phyloP scores from a whole-genome alignment of 2,113 vertebrate genomes.

The Meles meles region DNA sequence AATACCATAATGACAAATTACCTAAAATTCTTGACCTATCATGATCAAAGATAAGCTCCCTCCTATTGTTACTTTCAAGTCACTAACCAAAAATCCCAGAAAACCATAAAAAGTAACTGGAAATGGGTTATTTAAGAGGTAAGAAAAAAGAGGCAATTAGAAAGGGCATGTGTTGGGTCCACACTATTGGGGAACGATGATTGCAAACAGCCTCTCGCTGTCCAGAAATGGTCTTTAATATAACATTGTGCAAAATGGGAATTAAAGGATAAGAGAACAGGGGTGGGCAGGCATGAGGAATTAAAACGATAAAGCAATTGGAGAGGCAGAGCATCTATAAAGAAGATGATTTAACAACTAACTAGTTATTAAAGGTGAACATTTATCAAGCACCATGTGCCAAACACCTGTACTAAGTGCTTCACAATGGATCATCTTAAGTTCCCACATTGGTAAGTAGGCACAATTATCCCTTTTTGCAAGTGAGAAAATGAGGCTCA shows the following conservation, averaged over 20 bases:
- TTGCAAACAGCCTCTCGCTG: background rate
- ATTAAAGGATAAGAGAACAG: background rate
- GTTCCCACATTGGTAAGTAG: background rate
- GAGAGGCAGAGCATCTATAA: background rate
- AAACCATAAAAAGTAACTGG: background rate
- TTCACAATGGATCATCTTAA: background rate
- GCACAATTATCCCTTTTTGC: background rate
- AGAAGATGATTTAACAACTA: background rate
- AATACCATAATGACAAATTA: background rate
- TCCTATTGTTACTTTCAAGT: background rate
- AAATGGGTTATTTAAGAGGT: background rate
- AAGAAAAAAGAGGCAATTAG: background rate
- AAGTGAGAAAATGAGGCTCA: conserved; percentile 5
- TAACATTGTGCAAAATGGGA: background rate
- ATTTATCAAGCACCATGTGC: background rate
- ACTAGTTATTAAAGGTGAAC: background rate
- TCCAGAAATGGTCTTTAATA: background rate
- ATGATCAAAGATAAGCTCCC: background rate
- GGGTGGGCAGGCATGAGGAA: background rate
- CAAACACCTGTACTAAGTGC: background rate
- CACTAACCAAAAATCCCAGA: background rate
- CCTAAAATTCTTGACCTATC: background rate
- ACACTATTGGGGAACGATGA: background rate
- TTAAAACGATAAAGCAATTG: background rate
- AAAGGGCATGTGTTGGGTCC: background rate